Conservation (phyloP, 2,113 vertebrate species). For the Chamaea fasciata region DNA sequence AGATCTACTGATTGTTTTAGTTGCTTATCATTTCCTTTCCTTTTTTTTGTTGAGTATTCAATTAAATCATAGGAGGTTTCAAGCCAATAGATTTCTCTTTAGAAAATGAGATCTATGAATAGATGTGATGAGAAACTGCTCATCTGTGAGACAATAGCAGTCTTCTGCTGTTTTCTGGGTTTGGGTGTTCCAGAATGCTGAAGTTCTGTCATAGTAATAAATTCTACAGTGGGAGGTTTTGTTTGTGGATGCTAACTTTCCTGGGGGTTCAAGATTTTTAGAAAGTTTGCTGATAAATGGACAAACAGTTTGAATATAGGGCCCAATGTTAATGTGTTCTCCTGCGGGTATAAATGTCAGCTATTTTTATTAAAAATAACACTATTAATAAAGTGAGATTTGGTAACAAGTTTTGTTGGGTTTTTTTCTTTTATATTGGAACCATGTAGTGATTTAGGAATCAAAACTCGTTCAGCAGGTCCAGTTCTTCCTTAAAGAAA, state of each 20-base stretch:
- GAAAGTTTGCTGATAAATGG: background rate
- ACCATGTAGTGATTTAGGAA: accelerated
- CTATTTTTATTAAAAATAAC: background rate
- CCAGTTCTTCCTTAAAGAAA: background rate
- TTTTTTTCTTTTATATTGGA: background rate
- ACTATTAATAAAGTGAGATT: background rate
- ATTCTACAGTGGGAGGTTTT: background rate
- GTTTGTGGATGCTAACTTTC: background rate
- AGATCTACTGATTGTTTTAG: background rate
- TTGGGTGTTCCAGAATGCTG: background rate
- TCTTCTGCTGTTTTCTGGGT: background rate
- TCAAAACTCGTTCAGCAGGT: background rate
- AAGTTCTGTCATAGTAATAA: background rate
- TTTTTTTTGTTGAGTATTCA: background rate
- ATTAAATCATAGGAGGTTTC: background rate
- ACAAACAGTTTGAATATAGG: background rate
- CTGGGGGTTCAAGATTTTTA: background rate
- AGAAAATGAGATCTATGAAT: background rate
- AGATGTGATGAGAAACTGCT: background rate
- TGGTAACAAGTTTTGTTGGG: too few relatives aligned
- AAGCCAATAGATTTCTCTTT: background rate
- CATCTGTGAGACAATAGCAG: background rate
- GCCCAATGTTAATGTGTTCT: background rate
- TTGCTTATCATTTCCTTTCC: background rate
- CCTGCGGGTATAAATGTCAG: background rate